Evolutionary conservation across 1,140 invertebrate genomes (phyloP), one percentile per base, ranked within the genome.

Genomic region (Dolichoris vasculosae): DNA sequence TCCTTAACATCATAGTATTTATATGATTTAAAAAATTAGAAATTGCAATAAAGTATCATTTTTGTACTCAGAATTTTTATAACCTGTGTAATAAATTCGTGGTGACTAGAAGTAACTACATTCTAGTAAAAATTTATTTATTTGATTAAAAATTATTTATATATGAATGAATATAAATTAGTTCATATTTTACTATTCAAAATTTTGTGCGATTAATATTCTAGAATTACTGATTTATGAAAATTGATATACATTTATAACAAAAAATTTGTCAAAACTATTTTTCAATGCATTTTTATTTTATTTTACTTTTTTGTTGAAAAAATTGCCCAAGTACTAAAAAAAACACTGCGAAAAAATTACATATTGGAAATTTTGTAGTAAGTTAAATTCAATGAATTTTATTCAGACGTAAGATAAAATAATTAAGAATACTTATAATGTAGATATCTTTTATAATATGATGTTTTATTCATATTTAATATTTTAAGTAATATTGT

Each of bases 161-260:
- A 75, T 7, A 48, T 26, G 15, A 69, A 48, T 77, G 6, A 48
- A 75, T 77, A 35, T 51, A 32, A 23, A 40, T 59, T 40, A 69
- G 15, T 67, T 67, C n/a, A 81, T 69, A 81, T 48, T 81, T 80
- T 51, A 69, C n/a, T 23, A 69, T 69, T 81, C 15, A 35, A 67
- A 40, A 32, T 69, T 69, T 48, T 17, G 43, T 30, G 64, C 17
- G 15, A 69, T 46, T 46, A 30, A 40, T 80, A 81, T n/a, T 71
- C 9, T 63, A 79, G n/a, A 79, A 81, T 48, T 80, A 79, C 15
- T 32, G 9, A 69, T 67, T 11, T 79, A 59, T 40, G 51, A 79
- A 81, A 40, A 6, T 79, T 30, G 35, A 38, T 63, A 79, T 63
- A 40, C 20, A 63, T 13, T 4, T 79, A 79, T 30, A 79, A 79